Percentiles rank a stretch among this genome's conserved stretches.
phyloP scores from a whole-genome alignment of 2,888 invertebrate species.

The Serripes groenlandicus region DNA sequence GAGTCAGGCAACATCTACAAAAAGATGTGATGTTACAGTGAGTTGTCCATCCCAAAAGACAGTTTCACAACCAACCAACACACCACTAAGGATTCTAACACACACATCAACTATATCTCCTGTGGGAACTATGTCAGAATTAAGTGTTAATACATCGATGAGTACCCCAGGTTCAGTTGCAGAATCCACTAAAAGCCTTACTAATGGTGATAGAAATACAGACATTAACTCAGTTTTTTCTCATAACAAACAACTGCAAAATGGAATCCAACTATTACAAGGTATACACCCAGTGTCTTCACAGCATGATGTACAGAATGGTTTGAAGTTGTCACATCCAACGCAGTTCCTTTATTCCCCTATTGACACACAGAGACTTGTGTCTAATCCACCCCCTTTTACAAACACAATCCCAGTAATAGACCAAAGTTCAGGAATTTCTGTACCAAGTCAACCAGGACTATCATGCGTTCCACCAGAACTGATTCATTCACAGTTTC shows the following conservation, averaged over 20 bases:
- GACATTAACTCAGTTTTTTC: background rate
- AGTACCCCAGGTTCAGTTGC: background rate
- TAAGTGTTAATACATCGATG: constrained; percentile 5
- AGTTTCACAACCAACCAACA: constrained; percentile 8
- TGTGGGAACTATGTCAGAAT: background rate
- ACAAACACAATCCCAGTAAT: background rate
- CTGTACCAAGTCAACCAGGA: constrained; percentile 7
- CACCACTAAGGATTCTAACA: constrained; percentile 15
- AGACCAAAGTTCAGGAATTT: background rate
- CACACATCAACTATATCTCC: constrained; percentile 5
- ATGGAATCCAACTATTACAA: constrained; percentile 10
- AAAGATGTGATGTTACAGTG: background rate
- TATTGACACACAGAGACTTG: constrained; percentile 11
- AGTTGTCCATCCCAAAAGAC: background rate
- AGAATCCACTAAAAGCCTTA: background rate
- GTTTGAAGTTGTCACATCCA: background rate
- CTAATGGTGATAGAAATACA: background rate
- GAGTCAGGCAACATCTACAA: background rate
- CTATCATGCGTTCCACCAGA: background rate
- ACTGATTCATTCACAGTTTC: constrained; percentile 2
- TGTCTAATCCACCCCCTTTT: constrained; percentile 12
- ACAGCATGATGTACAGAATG: background rate
- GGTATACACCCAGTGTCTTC: constrained; percentile 3
- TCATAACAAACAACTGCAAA: background rate
- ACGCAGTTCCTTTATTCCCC: constrained; percentile 10